phyloP scores from a whole-genome alignment of 2,113 vertebrate genomes.

The Rhinolophus sinicus region DNA sequence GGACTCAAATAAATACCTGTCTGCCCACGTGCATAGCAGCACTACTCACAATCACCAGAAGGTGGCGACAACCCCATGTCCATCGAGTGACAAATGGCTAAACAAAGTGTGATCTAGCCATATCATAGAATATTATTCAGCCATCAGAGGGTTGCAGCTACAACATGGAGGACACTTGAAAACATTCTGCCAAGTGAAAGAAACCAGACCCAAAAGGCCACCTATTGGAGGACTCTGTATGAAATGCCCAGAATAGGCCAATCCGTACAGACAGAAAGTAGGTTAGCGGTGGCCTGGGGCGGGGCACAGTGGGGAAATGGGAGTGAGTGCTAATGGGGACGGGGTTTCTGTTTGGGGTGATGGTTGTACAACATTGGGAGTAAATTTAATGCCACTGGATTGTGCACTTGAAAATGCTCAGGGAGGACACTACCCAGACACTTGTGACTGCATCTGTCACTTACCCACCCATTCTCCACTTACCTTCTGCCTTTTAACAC shows the following conservation, averaged over 20 bases:
- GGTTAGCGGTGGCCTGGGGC: not conserved
- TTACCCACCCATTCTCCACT: not conserved
- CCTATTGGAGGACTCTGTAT: not conserved
- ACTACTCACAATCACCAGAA: not conserved
- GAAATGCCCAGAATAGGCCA: not conserved
- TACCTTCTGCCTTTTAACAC: no score
- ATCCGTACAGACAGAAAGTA: not conserved
- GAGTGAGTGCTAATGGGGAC: no score
- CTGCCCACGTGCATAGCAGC: accelerated
- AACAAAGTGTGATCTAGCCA: no score
- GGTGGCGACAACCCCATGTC: no score
- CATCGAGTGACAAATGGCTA: not conserved
- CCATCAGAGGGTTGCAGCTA: no score
- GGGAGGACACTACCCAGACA: not conserved
- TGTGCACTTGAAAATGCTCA: not conserved
- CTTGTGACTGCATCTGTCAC: not conserved
- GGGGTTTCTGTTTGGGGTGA: not conserved
- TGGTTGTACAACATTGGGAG: not conserved
- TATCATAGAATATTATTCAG: no score
- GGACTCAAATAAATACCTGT: no score
- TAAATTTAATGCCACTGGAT: not conserved
- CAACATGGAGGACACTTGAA: not conserved
- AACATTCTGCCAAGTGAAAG: not conserved
- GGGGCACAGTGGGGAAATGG: not conserved
- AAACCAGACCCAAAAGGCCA: not conserved